These are phyloP conservation scores for Drosophila ezoana DNA, from an alignment of 2,888 invertebrate genomes.

Conservation along the genomic window DNA sequence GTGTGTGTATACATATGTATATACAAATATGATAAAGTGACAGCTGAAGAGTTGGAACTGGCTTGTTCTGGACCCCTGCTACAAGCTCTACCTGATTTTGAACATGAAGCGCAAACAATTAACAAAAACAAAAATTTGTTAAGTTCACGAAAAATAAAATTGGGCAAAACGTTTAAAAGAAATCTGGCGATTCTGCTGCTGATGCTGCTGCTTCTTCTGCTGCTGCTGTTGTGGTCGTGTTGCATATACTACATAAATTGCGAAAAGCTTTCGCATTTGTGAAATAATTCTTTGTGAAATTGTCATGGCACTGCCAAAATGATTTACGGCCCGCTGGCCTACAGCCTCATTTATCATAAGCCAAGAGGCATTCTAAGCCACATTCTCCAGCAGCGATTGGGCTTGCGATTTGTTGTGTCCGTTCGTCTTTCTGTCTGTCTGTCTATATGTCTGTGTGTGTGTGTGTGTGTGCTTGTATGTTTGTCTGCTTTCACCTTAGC, in stretches of 20 bases:
- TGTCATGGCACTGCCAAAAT: conserved; percentile 34
- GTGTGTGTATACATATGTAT: background rate
- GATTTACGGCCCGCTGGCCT: conserved; percentile 61
- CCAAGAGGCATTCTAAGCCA: conserved; percentile 44
- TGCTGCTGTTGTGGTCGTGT: background rate
- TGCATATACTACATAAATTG: conserved; percentile 21
- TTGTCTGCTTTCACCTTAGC: conserved; percentile 58
- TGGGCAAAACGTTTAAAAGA: conserved; percentile 13
- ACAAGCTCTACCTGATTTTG: conserved; percentile 29
- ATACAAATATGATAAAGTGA: conserved; percentile 44
- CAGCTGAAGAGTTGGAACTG: conserved; percentile 25
- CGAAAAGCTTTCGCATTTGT: conserved; percentile 31
- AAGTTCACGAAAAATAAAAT: conserved; percentile 1
- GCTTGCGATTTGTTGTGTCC: conserved; percentile 22
- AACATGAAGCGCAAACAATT: conserved; percentile 13
- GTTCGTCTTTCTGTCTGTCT: background rate
- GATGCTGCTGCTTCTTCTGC: background rate
- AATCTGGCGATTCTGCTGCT: conserved; percentile 10
- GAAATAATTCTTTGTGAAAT: conserved; percentile 37
- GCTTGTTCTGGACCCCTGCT: conserved; percentile 18
- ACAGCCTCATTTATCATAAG: conserved; percentile 69
- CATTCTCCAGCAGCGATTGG: conserved; percentile 42
- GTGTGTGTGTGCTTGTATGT: conserved; percentile 16
- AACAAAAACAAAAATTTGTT: conserved; percentile 5
- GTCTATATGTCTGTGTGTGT: background rate